Evolutionary conservation across 1,140 invertebrate species (phyloP).

Genomic region (Atopsyche davidsoni): DNA sequence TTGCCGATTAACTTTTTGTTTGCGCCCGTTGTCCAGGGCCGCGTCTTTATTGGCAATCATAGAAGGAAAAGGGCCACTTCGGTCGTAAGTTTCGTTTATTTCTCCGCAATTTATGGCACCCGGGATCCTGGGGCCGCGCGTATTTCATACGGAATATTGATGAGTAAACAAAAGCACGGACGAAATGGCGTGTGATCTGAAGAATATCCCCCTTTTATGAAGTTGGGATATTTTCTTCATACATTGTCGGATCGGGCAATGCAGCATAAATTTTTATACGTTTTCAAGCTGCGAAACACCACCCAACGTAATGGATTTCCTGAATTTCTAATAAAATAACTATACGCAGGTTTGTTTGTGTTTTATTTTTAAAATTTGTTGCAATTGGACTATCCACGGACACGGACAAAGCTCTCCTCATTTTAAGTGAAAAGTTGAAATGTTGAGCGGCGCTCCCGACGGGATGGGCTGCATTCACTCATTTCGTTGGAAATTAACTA

Average conservation of each 20-base stretch:
- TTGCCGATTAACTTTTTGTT: conserved; percentile 17
- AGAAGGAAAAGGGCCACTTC: conserved; percentile 2
- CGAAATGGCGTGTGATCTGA: too few species aligned
- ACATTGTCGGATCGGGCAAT: too few species aligned
- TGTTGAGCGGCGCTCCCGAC: not conserved
- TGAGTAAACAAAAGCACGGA: conserved; percentile 3
- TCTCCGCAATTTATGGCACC: conserved; percentile 5
- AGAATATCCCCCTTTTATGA: too few species aligned
- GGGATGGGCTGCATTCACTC: not conserved
- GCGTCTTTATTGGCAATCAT: conserved; percentile 14
- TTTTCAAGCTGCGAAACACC: too few species aligned
- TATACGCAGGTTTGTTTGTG: too few species aligned
- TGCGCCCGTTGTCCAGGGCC: not conserved
- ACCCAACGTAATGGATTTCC: too few species aligned
- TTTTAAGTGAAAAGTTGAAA: not conserved
- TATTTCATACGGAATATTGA: conserved; percentile 1
- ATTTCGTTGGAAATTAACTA: conserved; percentile 2
- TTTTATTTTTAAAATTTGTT: too few species aligned
- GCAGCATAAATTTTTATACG: too few species aligned
- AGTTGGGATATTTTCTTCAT: too few species aligned
- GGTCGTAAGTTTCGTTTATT: conserved; percentile 8
- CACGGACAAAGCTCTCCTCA: not conserved
- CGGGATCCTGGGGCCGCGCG: not conserved
- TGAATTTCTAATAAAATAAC: too few species aligned
- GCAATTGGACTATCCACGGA: too few species aligned